phyloP scores from a whole-genome alignment of 2,113 vertebrate genomes.

The Sander lucioperca region DNA sequence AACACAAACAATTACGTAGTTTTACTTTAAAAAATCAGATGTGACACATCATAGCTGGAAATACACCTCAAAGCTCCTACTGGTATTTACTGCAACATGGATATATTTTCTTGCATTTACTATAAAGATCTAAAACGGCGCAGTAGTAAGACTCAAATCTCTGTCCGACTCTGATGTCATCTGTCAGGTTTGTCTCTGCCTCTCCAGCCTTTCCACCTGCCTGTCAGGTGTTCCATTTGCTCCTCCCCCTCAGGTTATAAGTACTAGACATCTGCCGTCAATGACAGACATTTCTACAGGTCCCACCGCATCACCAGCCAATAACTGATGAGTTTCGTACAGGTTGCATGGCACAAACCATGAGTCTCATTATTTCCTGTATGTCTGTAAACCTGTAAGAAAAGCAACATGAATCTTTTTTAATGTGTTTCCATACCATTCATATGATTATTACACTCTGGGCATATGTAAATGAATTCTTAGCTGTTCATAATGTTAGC shows the following conservation, averaged over 20 bases:
- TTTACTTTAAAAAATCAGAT: background rate
- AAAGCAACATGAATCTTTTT: conserved; percentile 24
- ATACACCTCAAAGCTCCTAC: background rate
- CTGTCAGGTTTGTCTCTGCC: conserved; percentile 35
- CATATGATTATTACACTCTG: conserved; percentile 60
- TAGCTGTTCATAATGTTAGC: conserved; percentile 78
- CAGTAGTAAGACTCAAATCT: conserved; percentile 12
- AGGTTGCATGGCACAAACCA: conserved; percentile 39
- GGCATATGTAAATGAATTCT: conserved; percentile 76
- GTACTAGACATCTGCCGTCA: conserved; percentile 41
- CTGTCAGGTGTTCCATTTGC: conserved; percentile 37
- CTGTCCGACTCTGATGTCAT: conserved; percentile 31
- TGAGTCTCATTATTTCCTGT: conserved; percentile 46
- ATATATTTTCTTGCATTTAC: conserved; percentile 8
- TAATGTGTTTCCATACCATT: conserved; percentile 40
- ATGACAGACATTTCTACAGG: conserved; percentile 46
- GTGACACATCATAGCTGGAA: background rate
- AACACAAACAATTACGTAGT: background rate
- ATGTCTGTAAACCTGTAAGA: conserved; percentile 39
- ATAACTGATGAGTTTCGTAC: conserved; percentile 47
- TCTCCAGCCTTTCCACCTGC: conserved; percentile 49
- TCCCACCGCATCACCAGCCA: conserved; percentile 70
- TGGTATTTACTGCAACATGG: conserved; percentile 6
- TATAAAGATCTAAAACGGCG: background rate
- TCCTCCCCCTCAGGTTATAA: conserved; percentile 67